phyloP scores from a whole-genome alignment of 2,888 invertebrate genomes.

The Nasonovia ribisnigri region DNA sequence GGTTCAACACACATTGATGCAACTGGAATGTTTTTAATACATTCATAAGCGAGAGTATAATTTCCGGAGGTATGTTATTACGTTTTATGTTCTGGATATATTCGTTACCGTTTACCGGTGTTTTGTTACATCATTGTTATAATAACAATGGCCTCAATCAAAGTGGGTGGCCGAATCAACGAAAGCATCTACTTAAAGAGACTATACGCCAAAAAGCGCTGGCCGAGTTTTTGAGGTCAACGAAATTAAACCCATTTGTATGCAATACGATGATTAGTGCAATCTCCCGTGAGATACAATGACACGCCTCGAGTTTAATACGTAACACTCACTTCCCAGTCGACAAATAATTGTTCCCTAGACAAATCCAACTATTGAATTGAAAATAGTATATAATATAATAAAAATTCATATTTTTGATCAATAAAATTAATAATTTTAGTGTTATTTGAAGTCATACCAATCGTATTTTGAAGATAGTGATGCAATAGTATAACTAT shows the following conservation, averaged over 20 bases:
- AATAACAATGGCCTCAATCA: slow-evolving; percentile 48
- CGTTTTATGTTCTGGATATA: slow-evolving; percentile 15
- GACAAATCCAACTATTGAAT: not conserved
- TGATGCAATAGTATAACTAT: not conserved
- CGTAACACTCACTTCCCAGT: slow-evolving; percentile 24
- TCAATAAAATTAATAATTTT: not conserved
- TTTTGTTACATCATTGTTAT: slow-evolving; percentile 49
- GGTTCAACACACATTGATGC: slow-evolving; percentile 44
- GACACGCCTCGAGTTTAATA: slow-evolving; percentile 27
- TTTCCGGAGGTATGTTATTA: slow-evolving; percentile 57
- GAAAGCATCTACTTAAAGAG: not conserved
- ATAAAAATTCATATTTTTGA: not conserved
- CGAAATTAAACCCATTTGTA: slow-evolving; percentile 37
- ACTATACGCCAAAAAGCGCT: not conserved
- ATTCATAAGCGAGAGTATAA: slow-evolving; percentile 25
- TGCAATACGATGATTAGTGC: not conserved
- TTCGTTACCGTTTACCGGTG: slow-evolving; percentile 58
- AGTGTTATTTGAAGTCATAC: not conserved
- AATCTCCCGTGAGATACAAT: not conserved
- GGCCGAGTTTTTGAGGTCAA: slow-evolving; percentile 28
- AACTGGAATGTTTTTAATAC: slow-evolving; percentile 33
- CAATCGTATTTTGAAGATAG: not conserved
- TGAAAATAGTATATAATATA: not conserved
- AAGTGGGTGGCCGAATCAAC: slow-evolving; percentile 39
- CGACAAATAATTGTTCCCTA: not conserved